Conservation (phyloP, 2,888 invertebrate species). For the Drosophila kanekoi region DNA sequence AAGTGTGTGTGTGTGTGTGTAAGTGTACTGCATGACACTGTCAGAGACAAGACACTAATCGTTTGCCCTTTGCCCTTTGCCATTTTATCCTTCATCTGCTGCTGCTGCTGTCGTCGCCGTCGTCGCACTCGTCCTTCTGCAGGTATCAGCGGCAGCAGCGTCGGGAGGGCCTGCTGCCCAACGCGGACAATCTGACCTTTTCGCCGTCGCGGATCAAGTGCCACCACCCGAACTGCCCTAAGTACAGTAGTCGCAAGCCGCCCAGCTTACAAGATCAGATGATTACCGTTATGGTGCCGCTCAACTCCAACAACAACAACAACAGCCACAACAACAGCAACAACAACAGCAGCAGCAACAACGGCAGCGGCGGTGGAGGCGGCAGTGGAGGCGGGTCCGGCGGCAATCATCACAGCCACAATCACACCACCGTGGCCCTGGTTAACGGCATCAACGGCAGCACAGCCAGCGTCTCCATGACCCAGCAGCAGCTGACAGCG, state of each 20-base stretch:
- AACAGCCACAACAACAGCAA: slow-evolving; percentile 64
- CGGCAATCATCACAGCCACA: slow-evolving; percentile 12
- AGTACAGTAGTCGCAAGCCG: slow-evolving; percentile 83
- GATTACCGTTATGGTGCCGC: slow-evolving; percentile 85
- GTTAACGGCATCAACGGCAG: slow-evolving; percentile 49
- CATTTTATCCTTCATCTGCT: slow-evolving; percentile 4
- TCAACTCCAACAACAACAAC: slow-evolving; percentile 84
- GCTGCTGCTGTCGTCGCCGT: neutral
- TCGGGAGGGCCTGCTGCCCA: slow-evolving; percentile 84
- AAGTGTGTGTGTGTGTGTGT: slow-evolving; percentile 12
- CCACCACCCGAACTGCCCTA: slow-evolving; percentile 85
- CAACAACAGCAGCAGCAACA: slow-evolving; percentile 50
- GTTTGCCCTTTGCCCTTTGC: slow-evolving; percentile 22
- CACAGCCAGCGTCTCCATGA: slow-evolving; percentile 37
- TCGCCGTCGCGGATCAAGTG: slow-evolving; percentile 85
- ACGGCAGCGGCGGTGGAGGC: slow-evolving; percentile 19
- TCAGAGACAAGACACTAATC: slow-evolving; percentile 56
- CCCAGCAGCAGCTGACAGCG: slow-evolving; percentile 15
- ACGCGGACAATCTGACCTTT: slow-evolving; percentile 85
- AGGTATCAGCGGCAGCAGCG: slow-evolving; percentile 85
- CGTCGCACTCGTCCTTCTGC: neutral
- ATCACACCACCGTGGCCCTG: slow-evolving; percentile 34
- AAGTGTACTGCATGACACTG: slow-evolving; percentile 34
- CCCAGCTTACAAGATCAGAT: slow-evolving; percentile 85
- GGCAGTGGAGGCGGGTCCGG: neutral